Evolutionary conservation across 2,888 invertebrate genomes (phyloP), one percentile per base, ranked within the genome.

Genomic region (Busseola fusca): DNA sequence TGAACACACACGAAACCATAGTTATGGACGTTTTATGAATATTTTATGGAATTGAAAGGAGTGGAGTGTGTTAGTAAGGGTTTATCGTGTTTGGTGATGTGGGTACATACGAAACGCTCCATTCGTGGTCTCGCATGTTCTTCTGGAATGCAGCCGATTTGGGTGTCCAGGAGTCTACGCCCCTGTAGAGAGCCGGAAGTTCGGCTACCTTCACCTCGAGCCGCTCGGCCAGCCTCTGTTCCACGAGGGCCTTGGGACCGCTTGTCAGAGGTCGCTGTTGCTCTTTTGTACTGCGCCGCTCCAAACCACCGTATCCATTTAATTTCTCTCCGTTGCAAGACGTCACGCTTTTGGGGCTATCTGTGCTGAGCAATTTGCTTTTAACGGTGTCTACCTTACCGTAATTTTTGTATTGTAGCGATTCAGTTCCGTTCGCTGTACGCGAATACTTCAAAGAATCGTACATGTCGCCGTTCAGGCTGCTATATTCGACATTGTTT

Each of bases 161-260:
- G 90, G 97, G 97, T 89, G 97, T 97, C 97, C 97, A 97, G 87
- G 97, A 97, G 86, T 95, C 95, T 90, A 97, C 96, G 74, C 97
- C 97, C 86, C 97, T 96, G 93, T 97, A 97, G 80, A 97, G 96
- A 83, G 97, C 97, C 68, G 97, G 97, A 91, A 97, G 95, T 89
- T 96, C 96, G 62, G 96, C 94, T 78, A 94, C 95, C 91, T 95
- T 96, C 82, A 94, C 95, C 87, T 96, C 96, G 64, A 96, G 93
- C 52, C 95, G 92, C 84, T 96, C 94, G 63, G 93, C 96, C 86
- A 93, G 96, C 83, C 95, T 88, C 89, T 94, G 94, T 79, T 95
- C 95, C 74, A 95, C 95, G 79, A 94, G 87, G 69, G 94, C 90
- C 86, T 93, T 92, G 76, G 95, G 91, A 2, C 95, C 95, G 87